These are phyloP conservation scores for Myiopsitta monachus DNA, from an alignment of 2,113 vertebrate species.

Conservation along the genomic window DNA sequence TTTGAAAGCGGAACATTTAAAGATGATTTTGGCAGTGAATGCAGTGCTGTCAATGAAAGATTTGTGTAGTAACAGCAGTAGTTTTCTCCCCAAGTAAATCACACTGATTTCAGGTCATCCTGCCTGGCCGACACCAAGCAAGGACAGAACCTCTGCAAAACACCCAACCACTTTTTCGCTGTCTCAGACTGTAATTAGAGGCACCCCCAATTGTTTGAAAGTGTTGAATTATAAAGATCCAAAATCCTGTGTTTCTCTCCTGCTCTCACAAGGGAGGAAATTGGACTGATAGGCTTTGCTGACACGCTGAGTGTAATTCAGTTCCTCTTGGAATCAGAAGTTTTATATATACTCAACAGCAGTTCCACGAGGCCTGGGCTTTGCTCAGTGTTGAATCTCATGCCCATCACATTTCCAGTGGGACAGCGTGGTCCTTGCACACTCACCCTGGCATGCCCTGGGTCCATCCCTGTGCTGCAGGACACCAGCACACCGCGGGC, in stretches of 20 bases:
- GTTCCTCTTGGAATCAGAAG: neutral
- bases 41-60: neutral
- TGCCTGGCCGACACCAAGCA: fast-evolving
- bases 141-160: neutral
- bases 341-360: neutral
- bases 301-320: fast-evolving
- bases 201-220: neutral
- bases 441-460: fast-evolving
- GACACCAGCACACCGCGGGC: fast-evolving
- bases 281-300: neutral
- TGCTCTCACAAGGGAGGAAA: neutral
- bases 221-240: neutral
- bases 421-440: neutral
- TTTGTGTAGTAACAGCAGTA: fast-evolving
- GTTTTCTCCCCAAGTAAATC: neutral
- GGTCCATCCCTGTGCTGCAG: neutral
- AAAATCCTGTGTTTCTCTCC: neutral
- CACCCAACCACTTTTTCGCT: neutral
- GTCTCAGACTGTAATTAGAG: neutral
- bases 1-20: neutral
- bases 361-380: neutral
- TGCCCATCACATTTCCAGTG: neutral
- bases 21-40: fast-evolving
- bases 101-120: fast-evolving
- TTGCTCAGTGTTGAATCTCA: neutral